phyloP scores from a whole-genome alignment of 2,113 vertebrate species.

The Carassius auratus region DNA sequence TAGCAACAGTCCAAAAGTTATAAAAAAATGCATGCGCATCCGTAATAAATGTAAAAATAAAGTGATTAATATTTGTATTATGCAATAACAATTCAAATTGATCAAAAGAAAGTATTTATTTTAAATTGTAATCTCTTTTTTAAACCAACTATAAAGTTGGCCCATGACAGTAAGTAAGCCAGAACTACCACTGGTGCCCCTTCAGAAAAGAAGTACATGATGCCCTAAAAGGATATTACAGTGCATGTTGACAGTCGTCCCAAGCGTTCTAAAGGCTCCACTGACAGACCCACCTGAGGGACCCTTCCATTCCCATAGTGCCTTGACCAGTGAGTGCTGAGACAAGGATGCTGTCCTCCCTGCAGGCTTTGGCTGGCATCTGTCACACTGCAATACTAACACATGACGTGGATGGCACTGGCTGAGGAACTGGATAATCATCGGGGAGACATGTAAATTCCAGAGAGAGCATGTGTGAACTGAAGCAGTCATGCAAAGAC shows the following conservation, averaged over 20 bases:
- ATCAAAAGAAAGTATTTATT: neutral
- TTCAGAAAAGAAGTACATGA: neutral
- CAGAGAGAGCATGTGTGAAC: neutral
- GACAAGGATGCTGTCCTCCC: constrained; percentile 71
- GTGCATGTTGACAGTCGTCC: constrained; percentile 70
- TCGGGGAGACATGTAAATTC: neutral
- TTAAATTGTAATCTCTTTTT: neutral
- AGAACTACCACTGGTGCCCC: neutral
- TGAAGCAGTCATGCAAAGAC: constrained; percentile 25
- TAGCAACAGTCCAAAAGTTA: no score
- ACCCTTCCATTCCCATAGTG: constrained; percentile 62
- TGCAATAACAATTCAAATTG: neutral
- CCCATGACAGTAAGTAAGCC: neutral
- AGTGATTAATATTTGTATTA: no score
- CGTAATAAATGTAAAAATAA: no score
- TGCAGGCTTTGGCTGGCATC: constrained; percentile 27
- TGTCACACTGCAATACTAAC: constrained; percentile 25
- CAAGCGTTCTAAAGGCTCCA: constrained; percentile 68
- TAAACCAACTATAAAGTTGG: neutral
- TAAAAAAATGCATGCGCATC: no score
- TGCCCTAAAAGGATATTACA: constrained; percentile 1
- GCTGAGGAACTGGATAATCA: constrained; percentile 24
- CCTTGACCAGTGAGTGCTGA: constrained; percentile 74
- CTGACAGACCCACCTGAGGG: constrained; percentile 62
- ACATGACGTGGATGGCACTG: constrained; percentile 34